Evolutionary conservation across 2,888 invertebrate genomes (phyloP).

Genomic region (Melieria picta): DNA sequence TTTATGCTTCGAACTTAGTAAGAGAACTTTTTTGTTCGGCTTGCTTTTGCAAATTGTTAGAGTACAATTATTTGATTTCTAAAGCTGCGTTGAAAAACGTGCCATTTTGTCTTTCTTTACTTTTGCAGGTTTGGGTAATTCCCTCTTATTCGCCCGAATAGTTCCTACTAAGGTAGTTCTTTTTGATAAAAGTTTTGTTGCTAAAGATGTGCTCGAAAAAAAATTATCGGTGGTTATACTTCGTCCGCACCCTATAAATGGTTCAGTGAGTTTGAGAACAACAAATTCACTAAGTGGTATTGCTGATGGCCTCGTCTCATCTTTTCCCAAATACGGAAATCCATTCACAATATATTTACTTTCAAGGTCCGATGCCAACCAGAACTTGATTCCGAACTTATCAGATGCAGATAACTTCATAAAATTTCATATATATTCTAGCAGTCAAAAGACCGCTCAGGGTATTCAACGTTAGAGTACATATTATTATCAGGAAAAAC

Average conservation of each 20-base stretch:
- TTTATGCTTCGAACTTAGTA: constrained; percentile 49
- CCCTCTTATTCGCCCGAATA: constrained; percentile 8
- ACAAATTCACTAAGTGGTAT: neutral
- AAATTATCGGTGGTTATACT: constrained; percentile 46
- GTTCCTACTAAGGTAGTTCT: constrained; percentile 35
- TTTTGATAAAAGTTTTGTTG: constrained; percentile 41
- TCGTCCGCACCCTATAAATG: no score
- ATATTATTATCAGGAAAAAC: no score
- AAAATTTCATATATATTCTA: no score
- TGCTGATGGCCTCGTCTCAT: constrained; percentile 3
- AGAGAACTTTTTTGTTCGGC: constrained; percentile 45
- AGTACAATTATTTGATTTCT: constrained; percentile 36
- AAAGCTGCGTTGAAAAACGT: constrained; percentile 24
- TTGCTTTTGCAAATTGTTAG: constrained; percentile 50
- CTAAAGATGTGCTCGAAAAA: constrained; percentile 42
- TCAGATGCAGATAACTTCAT: neutral
- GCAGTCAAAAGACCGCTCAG: no score
- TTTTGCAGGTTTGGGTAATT: constrained; percentile 42
- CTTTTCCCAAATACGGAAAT: constrained; percentile 42
- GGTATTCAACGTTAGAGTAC: no score
- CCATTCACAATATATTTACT: constrained; percentile 48
- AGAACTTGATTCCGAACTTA: constrained; percentile 42
- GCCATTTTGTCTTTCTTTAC: constrained; percentile 38
- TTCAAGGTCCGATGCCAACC: constrained; percentile 47
- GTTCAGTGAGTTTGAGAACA: no score